These are phyloP conservation scores for Mnemiopsis leidyi DNA, from an alignment of 37 sponge, comb jelly and placozoan species.

Conservation along the genomic window DNA sequence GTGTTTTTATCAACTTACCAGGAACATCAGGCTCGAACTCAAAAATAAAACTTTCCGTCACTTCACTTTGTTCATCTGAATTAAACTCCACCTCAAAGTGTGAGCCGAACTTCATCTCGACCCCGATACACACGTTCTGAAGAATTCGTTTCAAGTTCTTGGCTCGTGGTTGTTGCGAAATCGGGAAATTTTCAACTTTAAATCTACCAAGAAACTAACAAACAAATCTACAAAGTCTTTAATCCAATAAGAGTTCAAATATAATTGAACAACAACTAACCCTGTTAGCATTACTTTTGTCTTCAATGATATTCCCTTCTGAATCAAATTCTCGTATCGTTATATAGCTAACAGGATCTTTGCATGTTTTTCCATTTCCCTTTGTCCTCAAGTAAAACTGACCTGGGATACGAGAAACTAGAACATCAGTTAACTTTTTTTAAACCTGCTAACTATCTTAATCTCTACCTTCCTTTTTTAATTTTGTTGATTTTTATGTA, in stretches of 20 bases:
- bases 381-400: not conserved
- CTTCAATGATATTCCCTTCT: not conserved
- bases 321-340: not conserved
- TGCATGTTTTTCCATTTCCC: not conserved
- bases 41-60: not conserved
- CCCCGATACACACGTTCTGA: constrained; percentile 25
- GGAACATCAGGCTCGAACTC: constrained; percentile 9
- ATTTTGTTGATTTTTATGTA: too few relatives aligned
- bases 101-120: not conserved
- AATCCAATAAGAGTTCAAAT: too few relatives aligned
- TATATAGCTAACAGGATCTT: not conserved
- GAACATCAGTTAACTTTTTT: too few relatives aligned
- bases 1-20: not conserved
- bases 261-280: not conserved
- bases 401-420: not conserved
- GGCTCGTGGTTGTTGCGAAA: too few relatives aligned
- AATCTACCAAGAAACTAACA: too few relatives aligned
- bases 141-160: too few relatives aligned
- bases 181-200: too few relatives aligned
- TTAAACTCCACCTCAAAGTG: not conserved
- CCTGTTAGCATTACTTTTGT: not conserved
- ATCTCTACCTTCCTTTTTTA: too few relatives aligned
- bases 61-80: not conserved
- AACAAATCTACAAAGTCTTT: too few relatives aligned
- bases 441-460: too few relatives aligned